Percentiles rank a stretch among this genome's conserved stretches.
Evolutionary conservation across 2,113 vertebrate genomes (phyloP).

Genomic region (Calypte anna): DNA sequence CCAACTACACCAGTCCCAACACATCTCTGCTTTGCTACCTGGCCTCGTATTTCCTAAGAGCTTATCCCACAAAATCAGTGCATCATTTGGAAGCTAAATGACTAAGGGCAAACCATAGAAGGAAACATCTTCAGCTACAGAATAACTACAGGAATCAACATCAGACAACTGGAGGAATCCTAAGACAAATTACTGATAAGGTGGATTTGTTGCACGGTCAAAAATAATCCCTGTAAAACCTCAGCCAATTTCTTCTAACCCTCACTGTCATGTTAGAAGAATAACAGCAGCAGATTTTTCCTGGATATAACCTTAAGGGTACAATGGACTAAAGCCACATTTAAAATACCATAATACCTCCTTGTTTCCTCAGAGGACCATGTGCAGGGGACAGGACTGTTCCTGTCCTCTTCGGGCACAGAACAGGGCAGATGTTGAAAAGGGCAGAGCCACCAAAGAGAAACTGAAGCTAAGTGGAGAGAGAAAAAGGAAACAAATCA

Average conservation of each 20-base stretch:
- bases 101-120: not conserved
- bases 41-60: not conserved
- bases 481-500: not conserved
- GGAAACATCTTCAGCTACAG: not conserved
- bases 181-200: not conserved
- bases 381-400: not conserved
- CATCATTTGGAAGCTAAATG: not conserved
- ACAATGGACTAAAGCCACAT: not conserved
- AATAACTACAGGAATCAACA: not conserved
- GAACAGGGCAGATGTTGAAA: not conserved
- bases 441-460: not conserved
- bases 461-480: not conserved
- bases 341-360: not conserved
- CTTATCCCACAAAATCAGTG: not conserved
- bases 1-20: too few species aligned
- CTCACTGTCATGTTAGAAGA: not conserved
- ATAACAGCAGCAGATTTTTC: not conserved
- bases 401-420: rapidly evolving
- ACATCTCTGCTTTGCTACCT: not conserved
- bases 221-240: not conserved
- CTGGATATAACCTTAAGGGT: not conserved
- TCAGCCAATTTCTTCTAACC: not conserved
- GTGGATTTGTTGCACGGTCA: not conserved
- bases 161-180: not conserved
- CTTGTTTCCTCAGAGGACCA: not conserved